Evolutionary conservation across 1,140 invertebrate genomes (phyloP), one percentile per base, ranked within the genome.

Genomic region (Scaptomyza pallida): DNA sequence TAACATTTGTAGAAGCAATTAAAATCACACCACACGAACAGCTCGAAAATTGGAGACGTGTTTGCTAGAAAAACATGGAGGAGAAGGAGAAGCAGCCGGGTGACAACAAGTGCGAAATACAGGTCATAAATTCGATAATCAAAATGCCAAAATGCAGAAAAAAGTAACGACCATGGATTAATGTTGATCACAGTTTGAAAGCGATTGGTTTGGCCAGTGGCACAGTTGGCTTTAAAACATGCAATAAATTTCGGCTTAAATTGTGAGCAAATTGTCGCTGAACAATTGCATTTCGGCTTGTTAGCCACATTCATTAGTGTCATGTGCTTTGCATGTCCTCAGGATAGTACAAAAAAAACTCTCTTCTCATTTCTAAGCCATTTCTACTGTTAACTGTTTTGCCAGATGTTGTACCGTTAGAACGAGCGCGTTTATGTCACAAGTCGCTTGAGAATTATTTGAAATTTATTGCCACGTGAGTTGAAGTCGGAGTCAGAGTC

Each of bases 1-100:
- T n/a, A 85, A 86, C 77, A 86, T 86, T 85, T 86, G 81, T 86
- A 67, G 56, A 73, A 70, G 81, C 81, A 86, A 86, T 86, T 86
- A 86, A 86, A 86, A 86, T 86, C 81, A 81, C 82, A 88, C 77
- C 70, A 81, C 81, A 73, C 80, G 74, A 74, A 5, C 23, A 17
- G 54, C 8, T 16, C 35, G 45, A 37, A 57, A 69, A 54, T 69
- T 69, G 69, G 16, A 54, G 61, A 65, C 52, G 68, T 71, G 68
- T 50, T 26, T 35, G 65, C 78, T 75, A 76, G 67, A 52, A 26
- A 45, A 79, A 79, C 59, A 85, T 64, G 76, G n/a, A 10, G 45
- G 15, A 23, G 19, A 16, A 17, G 26, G 52, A 59, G 23, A n/a
- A n/a, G n/a, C n/a, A n/a, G n/a, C n/a, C n/a, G n/a, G n/a, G n/a